A percentile compares a stretch with the other conserved stretches of the same genome.
Conservation (phyloP, 2,797 vertebrate species). For the Lithobates sylvaticus region DNA sequence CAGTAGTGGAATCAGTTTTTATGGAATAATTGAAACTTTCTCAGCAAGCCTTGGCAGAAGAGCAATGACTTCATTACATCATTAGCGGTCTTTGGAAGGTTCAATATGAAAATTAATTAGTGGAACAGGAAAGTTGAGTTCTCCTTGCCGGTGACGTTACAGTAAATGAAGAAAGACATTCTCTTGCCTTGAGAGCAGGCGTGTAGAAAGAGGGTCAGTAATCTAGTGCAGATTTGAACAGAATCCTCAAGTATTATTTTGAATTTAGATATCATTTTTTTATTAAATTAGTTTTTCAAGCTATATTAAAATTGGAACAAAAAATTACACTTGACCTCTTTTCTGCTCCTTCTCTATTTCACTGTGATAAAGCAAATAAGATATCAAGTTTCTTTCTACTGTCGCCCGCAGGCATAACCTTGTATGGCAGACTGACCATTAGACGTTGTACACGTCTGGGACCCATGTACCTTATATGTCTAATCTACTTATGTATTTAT, state of each 20-base stretch:
- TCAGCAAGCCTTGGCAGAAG: constrained; percentile 12
- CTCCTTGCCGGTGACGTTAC: constrained; percentile 12
- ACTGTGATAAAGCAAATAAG: no score
- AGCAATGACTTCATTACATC: constrained; percentile 32
- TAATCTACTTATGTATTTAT: not conserved
- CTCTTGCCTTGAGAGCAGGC: constrained; percentile 12
- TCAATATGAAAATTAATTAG: constrained; percentile 48
- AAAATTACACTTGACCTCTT: not conserved
- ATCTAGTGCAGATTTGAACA: constrained; percentile 30
- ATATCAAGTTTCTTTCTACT: not conserved
- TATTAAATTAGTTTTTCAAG: not conserved
- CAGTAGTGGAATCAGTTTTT: constrained; percentile 1
- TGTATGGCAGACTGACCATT: not conserved
- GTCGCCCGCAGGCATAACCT: not conserved
- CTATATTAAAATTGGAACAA: not conserved
- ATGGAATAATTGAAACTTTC: constrained; percentile 31
- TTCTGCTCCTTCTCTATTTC: not conserved
- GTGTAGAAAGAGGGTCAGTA: constrained; percentile 33
- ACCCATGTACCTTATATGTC: not conserved
- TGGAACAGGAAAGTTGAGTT: constrained; percentile 27
- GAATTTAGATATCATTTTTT: not conserved
- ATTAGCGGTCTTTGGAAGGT: constrained; percentile 9
- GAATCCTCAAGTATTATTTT: constrained; percentile 17
- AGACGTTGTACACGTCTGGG: not conserved
- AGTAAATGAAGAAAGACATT: constrained; percentile 36